Evolutionary conservation across 1,140 invertebrate species (phyloP), one percentile per base, ranked within the genome.

Genomic region (Drosophila triauraria): DNA sequence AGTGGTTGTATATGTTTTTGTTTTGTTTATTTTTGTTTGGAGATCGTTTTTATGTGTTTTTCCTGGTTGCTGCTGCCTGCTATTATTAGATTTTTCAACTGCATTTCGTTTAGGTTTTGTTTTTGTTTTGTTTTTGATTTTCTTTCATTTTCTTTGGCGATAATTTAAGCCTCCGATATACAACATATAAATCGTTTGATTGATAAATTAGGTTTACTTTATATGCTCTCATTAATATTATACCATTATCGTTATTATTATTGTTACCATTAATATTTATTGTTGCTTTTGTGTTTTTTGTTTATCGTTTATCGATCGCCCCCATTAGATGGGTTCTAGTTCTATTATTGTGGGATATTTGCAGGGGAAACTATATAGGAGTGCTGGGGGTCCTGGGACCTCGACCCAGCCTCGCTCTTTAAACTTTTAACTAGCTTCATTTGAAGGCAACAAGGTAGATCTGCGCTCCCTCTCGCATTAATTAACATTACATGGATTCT

Each of bases 111-210:
- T 69, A 44, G 50, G 20, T 63, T 69, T 74, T 48, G 23, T 46
- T 61, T 69, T 77, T 76, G 40, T 58, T 72, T 78, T 72, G 59
- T 50, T 64, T 77, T 67, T 81, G 47, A 50, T 82, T 68, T 75
- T 79, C 51, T 68, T 75, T 79, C 51, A 43, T 61, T 76, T 88
- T 91, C 91, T 92, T 92, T 92, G 91, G 91, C 91, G 91, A 87
- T 92, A 91, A 91, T 92, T 92, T 92, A 92, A 92, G 91, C 91
- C 91, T 92, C 91, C 91, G 91, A 92, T 92, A 90, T 90, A 90
- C 84, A 87, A 87, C 77, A 84, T 87, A 90, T 87, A 84, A 90
- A 87, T 87, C 59, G 78, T 60, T 82, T 82, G 65, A 88, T 85
- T 74, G 77, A 90, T 90, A 87, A 87, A 84, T 87, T 87, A 87